phyloP scores from a whole-genome alignment of 1,140 invertebrate genomes.

The Lepidurus couesii region DNA sequence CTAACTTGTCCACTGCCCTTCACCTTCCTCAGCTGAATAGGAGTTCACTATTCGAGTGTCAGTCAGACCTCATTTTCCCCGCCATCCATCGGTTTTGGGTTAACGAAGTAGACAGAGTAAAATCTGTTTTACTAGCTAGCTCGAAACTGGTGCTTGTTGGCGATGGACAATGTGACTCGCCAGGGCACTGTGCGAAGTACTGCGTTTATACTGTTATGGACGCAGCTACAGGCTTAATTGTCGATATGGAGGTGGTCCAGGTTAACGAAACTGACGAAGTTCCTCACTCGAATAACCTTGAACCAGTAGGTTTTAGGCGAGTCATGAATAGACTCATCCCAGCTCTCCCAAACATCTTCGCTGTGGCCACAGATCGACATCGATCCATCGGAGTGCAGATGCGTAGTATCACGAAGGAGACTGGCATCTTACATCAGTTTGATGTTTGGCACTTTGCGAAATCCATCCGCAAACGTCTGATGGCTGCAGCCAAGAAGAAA shows the following conservation, averaged over 20 bases:
- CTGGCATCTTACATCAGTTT: not conserved
- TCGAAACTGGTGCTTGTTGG: not conserved
- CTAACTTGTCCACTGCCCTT: too few relatives aligned
- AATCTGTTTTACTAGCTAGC: not conserved
- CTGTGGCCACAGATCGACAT: not conserved
- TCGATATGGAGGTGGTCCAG: not conserved
- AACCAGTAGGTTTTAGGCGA: not conserved
- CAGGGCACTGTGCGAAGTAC: not conserved
- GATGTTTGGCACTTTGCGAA: slow-evolving; percentile 23
- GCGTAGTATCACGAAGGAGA: not conserved
- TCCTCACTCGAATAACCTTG: not conserved
- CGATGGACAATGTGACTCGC: not conserved
- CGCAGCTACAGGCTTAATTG: not conserved
- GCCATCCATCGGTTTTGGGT: not conserved
- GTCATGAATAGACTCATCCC: not conserved
- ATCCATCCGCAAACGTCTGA: slow-evolving; percentile 1
- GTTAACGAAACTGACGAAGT: not conserved
- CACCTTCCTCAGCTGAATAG: too few relatives aligned
- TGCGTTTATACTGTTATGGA: not conserved
- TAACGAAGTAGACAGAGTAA: not conserved
- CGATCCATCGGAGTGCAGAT: not conserved
- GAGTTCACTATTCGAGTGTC: not conserved
- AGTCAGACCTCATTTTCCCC: not conserved
- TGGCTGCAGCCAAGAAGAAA: not conserved
- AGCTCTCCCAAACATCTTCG: not conserved